phyloP scores from a whole-genome alignment of 2,888 invertebrate species.

The Lobophora halterata region DNA sequence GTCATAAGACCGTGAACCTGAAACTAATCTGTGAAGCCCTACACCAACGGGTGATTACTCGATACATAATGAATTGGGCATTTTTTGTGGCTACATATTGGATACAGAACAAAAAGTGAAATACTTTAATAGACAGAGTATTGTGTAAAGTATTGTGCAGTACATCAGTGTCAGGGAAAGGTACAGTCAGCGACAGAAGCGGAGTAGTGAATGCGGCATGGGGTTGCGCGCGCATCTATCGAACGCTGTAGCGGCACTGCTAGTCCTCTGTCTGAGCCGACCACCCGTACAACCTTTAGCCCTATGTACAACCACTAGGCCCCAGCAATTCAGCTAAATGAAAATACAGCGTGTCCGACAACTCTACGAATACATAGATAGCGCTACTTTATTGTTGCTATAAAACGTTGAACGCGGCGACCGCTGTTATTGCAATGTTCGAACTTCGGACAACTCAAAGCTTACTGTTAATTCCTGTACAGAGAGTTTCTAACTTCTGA shows the following conservation, averaged over 20 bases:
- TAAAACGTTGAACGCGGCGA: slow-evolving; percentile 27
- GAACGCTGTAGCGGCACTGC: slow-evolving; percentile 46
- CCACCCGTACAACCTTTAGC: slow-evolving; percentile 20
- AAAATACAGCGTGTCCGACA: slow-evolving; percentile 21
- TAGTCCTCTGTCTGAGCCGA: slow-evolving; percentile 22
- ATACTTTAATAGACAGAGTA: background rate
- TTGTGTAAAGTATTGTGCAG: slow-evolving; percentile 9
- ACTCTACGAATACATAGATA: slow-evolving; percentile 28
- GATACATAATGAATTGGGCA: slow-evolving; percentile 33
- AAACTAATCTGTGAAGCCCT: slow-evolving; percentile 26
- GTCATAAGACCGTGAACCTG: slow-evolving; percentile 39
- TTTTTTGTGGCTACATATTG: slow-evolving; percentile 32
- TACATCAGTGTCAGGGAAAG: slow-evolving; percentile 10
- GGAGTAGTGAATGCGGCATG: slow-evolving; percentile 40
- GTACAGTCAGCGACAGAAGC: slow-evolving; percentile 28
- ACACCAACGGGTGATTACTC: slow-evolving; percentile 31
- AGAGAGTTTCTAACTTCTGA: slow-evolving; percentile 10
- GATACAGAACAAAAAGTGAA: slow-evolving; percentile 31
- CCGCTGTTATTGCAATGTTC: slow-evolving; percentile 15
- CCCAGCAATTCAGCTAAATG: slow-evolving; percentile 18
- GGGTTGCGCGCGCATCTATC: slow-evolving; percentile 66
- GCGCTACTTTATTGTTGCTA: slow-evolving; percentile 27
- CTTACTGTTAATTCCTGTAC: slow-evolving; percentile 5
- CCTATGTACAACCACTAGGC: background rate
- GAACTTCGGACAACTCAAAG: too few relatives aligned